Evolutionary conservation across 2,888 invertebrate species (phyloP).

Genomic region (Laspeyria flexula): DNA sequence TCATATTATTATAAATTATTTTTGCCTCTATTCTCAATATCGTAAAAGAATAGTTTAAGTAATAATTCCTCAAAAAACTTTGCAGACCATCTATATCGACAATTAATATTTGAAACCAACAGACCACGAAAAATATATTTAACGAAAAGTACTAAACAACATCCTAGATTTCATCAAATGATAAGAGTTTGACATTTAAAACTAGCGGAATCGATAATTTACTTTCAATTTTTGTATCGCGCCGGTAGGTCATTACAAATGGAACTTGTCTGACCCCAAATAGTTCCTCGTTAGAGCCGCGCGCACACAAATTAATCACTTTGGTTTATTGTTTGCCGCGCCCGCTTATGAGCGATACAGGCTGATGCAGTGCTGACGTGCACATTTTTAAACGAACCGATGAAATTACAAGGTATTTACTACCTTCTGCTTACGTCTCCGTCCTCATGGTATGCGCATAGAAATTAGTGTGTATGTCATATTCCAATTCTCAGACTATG

Average conservation of each 20-base stretch:
- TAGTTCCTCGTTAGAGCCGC: conserved; percentile 75
- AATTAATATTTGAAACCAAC: too few relatives aligned
- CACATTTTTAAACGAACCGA: not conserved
- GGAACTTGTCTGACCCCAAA: conserved; percentile 68
- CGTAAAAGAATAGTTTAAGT: too few relatives aligned
- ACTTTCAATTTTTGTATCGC: conserved; percentile 51
- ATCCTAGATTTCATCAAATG: conserved; percentile 6
- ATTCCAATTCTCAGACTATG: too few relatives aligned
- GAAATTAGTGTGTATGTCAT: too few relatives aligned
- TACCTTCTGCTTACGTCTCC: not conserved
- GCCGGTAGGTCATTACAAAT: conserved; percentile 57
- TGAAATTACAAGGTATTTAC: too few relatives aligned
- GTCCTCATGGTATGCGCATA: too few relatives aligned
- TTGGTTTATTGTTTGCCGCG: conserved; percentile 78
- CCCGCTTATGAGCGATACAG: conserved; percentile 51
- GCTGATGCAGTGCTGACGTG: conserved; percentile 43
- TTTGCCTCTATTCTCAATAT: too few relatives aligned
- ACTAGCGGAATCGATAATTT: conserved; percentile 30
- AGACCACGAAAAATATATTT: too few relatives aligned
- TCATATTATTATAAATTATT: too few relatives aligned
- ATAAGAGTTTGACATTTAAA: conserved; percentile 17
- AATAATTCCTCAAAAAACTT: too few relatives aligned
- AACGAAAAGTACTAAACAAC: too few relatives aligned
- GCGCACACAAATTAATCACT: conserved; percentile 79
- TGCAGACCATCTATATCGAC: too few relatives aligned